Base-by-base conservation (phyloP, 2,113 vertebrate genomes). In the Oreotrochilus melanogaster region DNA sequence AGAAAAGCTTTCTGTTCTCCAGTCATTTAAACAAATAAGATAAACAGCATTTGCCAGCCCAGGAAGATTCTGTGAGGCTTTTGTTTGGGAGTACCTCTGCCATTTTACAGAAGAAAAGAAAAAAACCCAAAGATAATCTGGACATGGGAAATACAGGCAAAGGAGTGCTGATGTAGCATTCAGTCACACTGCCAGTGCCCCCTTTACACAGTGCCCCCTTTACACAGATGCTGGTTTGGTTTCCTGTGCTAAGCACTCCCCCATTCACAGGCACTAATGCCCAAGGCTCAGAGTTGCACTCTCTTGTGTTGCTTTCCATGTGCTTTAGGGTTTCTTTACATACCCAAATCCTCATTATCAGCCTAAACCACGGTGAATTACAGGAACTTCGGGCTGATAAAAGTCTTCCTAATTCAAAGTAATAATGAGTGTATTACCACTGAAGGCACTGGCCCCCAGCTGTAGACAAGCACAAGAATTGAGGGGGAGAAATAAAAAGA, bases 301-400 rank as follows among this genome's bases (percentile, higher is more conserved):
- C 91, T 87, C 84, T 75, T 25, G 18, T 50, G 80, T 82, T 78
- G 53, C 75, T 92, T 85, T 94, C 89, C 91, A 16, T 75, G 91
- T 88, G 75, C 84, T 91, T 92, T 37, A 73, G 62, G 62, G 70
- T 85, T 95, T 94, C 91, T 95, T 95, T 94, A 95, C 94, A 91
- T 70, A 69, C 62, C 47, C 87, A 96, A 94, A 95, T 93, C 84
- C 93, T 91, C 78, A 79, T 97, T 94, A 96, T 89, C 81, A 73
- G 78, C 61, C 64, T 58, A 89, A 92, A 87, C 87, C 86, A 65
- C 3, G 5, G 54, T 65, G 91, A 89, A 91, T 92, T 58, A 92
- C 74, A 74, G 65, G 79, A 89, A 82, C 24, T 65, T 67, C 13
- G 74, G 53, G 74, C 84, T 82, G 89, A 91, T 74, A 85, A 62